Base-by-base conservation (phyloP, 1,140 invertebrate species). In the Andrena cerasifolii region DNA sequence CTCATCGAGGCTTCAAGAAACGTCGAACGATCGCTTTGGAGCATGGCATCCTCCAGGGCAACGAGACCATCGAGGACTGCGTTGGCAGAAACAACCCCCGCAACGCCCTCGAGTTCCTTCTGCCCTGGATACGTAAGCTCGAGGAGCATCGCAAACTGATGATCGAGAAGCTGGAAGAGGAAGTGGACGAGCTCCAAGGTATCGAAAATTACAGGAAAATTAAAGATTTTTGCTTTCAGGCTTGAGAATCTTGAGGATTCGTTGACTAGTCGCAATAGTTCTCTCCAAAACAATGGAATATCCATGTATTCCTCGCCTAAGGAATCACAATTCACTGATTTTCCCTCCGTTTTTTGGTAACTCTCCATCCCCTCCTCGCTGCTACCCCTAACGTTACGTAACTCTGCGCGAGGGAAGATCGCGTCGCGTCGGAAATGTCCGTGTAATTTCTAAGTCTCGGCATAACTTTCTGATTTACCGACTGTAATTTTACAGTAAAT, bases 181-280 rank as follows among this genome's bases (percentile, higher is more conserved):
- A 87, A 49, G 86, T 87, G 24, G 84, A 91, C 59, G 88, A 91
- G 51, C 83, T 91, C 56, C 81, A 82, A 76, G 90, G 90, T 90
- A 79, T 16, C n/a, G 33, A 72, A 40, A 40, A 40, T 40, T n/a
- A n/a, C n/a, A n/a, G n/a, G n/a, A n/a, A n/a, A n/a, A n/a, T n/a
- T n/a, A n/a, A n/a, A n/a, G n/a, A n/a, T n/a, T n/a, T n/a, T n/a
- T n/a, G n/a, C n/a, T n/a, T n/a, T n/a, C n/a, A n/a, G n/a, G n/a
- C n/a, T n/a, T n/a, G n/a, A n/a, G n/a, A n/a, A n/a, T n/a, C n/a
- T n/a, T n/a, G n/a, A n/a, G n/a, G n/a, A n/a, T n/a, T n/a, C n/a
- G n/a, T n/a, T n/a, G n/a, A n/a, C n/a, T n/a, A n/a, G n/a, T n/a
- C n/a, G n/a, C n/a, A n/a, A n/a, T n/a, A n/a, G n/a, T n/a, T n/a